Conservation (phyloP, 2,113 vertebrate genomes). For the Xiphias gladius region DNA sequence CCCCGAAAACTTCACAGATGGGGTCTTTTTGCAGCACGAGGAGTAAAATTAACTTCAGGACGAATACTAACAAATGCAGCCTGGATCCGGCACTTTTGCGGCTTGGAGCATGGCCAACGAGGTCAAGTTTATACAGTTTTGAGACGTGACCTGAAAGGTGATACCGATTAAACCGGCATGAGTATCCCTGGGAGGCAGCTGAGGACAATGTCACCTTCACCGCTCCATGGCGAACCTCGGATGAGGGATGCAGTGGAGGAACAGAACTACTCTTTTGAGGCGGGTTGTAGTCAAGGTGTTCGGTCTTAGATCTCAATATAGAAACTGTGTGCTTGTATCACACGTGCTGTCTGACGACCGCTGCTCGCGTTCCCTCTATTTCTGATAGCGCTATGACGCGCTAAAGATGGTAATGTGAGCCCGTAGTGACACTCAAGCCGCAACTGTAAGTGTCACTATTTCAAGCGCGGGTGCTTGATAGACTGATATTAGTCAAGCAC, state of each 20-base stretch:
- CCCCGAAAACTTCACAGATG: no score
- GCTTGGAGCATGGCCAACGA: no score
- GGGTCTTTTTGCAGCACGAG: no score
- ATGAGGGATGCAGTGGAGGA: background rate
- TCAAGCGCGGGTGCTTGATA: slow-evolving; percentile 31
- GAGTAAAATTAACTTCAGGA: no score
- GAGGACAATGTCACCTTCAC: background rate
- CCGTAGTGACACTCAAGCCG: slow-evolving; percentile 34
- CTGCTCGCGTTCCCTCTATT: slow-evolving; percentile 55
- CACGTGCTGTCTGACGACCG: background rate
- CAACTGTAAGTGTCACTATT: slow-evolving; percentile 58
- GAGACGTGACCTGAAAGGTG: no score
- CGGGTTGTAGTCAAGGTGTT: background rate
- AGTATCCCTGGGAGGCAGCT: background rate
- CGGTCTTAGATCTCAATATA: slow-evolving; percentile 1
- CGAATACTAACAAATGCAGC: no score
- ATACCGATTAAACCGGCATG: background rate
- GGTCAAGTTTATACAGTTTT: no score
- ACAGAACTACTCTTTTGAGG: background rate
- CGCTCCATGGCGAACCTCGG: background rate
- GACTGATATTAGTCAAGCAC: slow-evolving; percentile 26
- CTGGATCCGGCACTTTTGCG: no score
- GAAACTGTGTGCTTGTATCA: background rate
- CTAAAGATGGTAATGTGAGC: slow-evolving; percentile 44
- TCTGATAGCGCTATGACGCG: slow-evolving; percentile 27